Evolutionary conservation across 2,113 vertebrate species (phyloP).

Genomic region (Corvus hawaiiensis): DNA sequence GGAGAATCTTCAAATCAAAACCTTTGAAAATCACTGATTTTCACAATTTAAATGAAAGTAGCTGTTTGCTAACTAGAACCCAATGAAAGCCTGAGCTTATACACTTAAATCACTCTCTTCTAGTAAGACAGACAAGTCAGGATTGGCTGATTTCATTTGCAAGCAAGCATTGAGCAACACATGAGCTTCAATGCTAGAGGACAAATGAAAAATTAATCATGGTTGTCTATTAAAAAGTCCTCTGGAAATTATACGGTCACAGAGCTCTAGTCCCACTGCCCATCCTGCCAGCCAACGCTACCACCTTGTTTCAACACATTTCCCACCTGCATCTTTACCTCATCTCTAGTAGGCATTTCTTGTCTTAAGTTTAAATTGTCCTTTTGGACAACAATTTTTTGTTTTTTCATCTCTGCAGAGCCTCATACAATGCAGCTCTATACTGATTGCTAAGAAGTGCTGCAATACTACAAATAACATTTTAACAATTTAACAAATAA

Average conservation of each 20-base stretch:
- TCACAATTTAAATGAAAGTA: neutral
- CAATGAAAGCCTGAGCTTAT: neutral
- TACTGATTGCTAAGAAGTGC: neutral
- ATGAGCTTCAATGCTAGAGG: neutral
- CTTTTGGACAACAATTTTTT: neutral
- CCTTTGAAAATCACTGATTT: neutral
- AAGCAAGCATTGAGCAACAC: neutral
- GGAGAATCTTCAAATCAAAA: neutral
- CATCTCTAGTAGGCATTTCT: neutral
- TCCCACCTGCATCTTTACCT: neutral
- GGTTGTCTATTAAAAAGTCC: neutral
- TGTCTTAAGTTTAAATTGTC: neutral
- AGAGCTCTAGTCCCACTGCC: neutral
- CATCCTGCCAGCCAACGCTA: neutral
- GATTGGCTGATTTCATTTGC: neutral
- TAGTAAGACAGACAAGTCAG: neutral
- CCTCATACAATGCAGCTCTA: neutral
- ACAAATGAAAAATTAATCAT: conserved; percentile 20
- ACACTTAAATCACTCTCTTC: neutral
- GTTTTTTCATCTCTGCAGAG: neutral
- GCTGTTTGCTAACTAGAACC: neutral
- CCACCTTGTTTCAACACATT: neutral
- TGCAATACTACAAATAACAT: neutral
- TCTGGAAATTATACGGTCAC: neutral
- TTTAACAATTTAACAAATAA: neutral